Evolutionary conservation across 92 coral and sea anemone species (phyloP), one percentile per base, ranked within the genome.

Genomic region (Porites lobata): DNA sequence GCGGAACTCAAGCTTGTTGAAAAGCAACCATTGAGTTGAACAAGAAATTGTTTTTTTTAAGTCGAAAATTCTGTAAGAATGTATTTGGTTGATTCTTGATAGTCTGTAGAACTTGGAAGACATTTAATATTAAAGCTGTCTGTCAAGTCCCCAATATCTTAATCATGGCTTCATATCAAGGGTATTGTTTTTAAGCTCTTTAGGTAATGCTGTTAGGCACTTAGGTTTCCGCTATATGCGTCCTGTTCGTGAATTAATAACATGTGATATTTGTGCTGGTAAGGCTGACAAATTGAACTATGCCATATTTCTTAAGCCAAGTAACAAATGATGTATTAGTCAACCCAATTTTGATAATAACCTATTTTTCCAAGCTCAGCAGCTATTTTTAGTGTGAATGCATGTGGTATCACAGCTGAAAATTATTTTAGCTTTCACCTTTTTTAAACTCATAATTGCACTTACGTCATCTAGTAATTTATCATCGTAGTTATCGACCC

Each of bases 141-240:
- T 69, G 51, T 69, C 74, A 69, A 62, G 47, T 38, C 47, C 6
- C 14, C 15, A 56, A 56, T 56, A 56, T 56, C 13, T 56, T 56
- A 9, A 56, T 56, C 11, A 19, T 81, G 76, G 67, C 29, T 53
- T 53, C 9, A 51, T 47, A 52, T 80, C 62, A 67, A 80, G 65
- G 22, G 14, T 51, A 47, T 51, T 66, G 72, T 50, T 65, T 32
- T 10, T 70, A 11, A 57, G 38, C 69, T 32, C 29, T 22, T 56
- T 51, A 51, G n/a, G 18, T 56, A n/a, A 69, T 69, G 67, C 54
- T 54, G 77, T 71, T 71, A 71, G 59, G 56, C 69, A 7, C 69
- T 69, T 82, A 69, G 69, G 17, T 57, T 17, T 43, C 85, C 18
- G 76, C 85, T 32, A 13, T 26, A 50, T 59, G 21, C 74, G 50